These are phyloP conservation scores for Pseudolaguvia tuberculata DNA, from an alignment of 2,113 vertebrate genomes.

Conservation along the genomic window DNA sequence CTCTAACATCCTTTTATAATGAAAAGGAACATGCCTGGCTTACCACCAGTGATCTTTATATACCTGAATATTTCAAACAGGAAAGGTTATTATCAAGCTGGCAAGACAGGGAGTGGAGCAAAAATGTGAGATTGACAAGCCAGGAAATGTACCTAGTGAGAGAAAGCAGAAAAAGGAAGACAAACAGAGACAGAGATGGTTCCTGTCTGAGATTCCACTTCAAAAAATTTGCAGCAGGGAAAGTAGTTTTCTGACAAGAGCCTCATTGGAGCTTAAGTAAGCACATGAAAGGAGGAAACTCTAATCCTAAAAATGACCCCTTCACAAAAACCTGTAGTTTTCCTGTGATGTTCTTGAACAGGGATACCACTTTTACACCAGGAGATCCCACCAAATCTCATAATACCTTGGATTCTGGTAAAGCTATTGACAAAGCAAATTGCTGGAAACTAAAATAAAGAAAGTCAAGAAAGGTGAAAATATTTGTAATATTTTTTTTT, in stretches of 20 bases:
- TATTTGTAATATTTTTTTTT: background rate
- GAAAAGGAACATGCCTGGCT: constrained; percentile 9
- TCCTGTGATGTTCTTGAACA: constrained; percentile 26
- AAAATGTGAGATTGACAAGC: constrained; percentile 11
- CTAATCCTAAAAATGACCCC: constrained; percentile 48
- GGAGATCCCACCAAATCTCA: constrained; percentile 29
- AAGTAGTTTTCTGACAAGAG: constrained; percentile 40
- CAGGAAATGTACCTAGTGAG: constrained; percentile 7
- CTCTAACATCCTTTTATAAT: background rate
- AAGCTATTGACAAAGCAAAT: constrained; percentile 19
- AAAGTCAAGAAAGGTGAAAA: background rate
- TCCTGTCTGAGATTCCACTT: constrained; percentile 39
- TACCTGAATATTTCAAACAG: constrained; percentile 29
- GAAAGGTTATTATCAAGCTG: constrained; percentile 12
- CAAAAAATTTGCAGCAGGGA: constrained; percentile 36
- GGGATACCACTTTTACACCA: constrained; percentile 27
- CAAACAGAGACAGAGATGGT: background rate
- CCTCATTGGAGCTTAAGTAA: constrained; percentile 39
- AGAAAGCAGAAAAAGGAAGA: background rate
- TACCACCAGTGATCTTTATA: background rate
- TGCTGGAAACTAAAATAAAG: constrained; percentile 8
- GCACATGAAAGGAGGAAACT: constrained; percentile 43
- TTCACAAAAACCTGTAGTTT: constrained; percentile 19
- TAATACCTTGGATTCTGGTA: constrained; percentile 10
- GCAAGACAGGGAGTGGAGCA: constrained; percentile 17